Percentiles rank a stretch among this genome's conserved stretches.
phyloP scores from a whole-genome alignment of 2,797 vertebrate species.

The Eupleurogrammus muticus region DNA sequence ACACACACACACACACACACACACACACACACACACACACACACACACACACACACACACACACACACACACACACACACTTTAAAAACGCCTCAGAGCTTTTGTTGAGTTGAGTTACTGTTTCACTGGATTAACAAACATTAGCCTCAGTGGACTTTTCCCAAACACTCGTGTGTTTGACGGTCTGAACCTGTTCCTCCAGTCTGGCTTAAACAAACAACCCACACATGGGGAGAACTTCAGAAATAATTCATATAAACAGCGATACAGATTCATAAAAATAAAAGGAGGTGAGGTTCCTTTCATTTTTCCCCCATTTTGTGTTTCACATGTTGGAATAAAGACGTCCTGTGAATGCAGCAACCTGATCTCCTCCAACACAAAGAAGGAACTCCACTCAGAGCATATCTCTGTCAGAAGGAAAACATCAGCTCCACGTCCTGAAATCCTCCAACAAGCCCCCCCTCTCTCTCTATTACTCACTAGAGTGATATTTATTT shows the following conservation, averaged over 20 bases:
- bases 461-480: too few relatives aligned
- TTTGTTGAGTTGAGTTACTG: slow-evolving; percentile 57
- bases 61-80: too few relatives aligned
- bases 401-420: slow-evolving; percentile 74
- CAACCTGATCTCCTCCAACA: slow-evolving; percentile 67
- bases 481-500: slow-evolving; percentile 17
- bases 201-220: slow-evolving; percentile 38
- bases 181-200: slow-evolving; percentile 28
- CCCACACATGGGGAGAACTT: background rate
- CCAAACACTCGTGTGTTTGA: slow-evolving; percentile 15
- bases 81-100: slow-evolving; percentile 22
- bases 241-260: background rate
- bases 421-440: slow-evolving; percentile 71
- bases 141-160: slow-evolving; percentile 40
- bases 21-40: too few relatives aligned
- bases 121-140: slow-evolving; percentile 61
- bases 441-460: slow-evolving; percentile 49
- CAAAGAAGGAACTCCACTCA: slow-evolving; percentile 69
- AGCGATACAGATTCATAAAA: too few relatives aligned
- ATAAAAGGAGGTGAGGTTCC: too few relatives aligned
- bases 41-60: too few relatives aligned
- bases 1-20: too few relatives aligned
- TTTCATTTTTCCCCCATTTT: background rate
- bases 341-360: slow-evolving; percentile 64
- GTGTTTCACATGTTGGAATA: slow-evolving; percentile 38